Base-by-base conservation (phyloP, 2,888 invertebrate genomes). In the Folsomia candida region DNA sequence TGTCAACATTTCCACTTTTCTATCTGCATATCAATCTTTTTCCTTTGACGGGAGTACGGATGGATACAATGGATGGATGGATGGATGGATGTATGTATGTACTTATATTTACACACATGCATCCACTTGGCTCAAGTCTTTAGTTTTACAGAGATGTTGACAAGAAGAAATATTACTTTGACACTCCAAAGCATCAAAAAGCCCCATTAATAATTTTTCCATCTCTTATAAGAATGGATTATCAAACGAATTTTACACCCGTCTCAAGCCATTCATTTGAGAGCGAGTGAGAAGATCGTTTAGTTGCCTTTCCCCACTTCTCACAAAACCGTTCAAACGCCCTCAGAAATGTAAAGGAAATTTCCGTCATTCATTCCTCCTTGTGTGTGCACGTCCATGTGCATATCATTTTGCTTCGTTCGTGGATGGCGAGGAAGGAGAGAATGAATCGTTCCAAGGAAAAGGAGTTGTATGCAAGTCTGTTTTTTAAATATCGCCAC, bases 151-250 rank as follows among this genome's bases (percentile, higher is more conserved):
- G 20, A 22, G 54, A 18, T 54, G 54, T 22, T 54, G 54, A 54
- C 54, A 54, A 54, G 54, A 54, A 54, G 54, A 14, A 54, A 54
- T 54, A 54, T 54, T 47, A 20, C 54, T 54, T 54, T 54, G 54
- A 54, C 54, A 54, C 54, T 54, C n/a, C 4, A 18, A 6, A 54
- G 6, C 22, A 54, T 54, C 54, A 54, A 54, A 20, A 20, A n/a
- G n/a, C 20, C 20, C 54, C 54, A 54, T 54, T 54, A 54, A 54
- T 54, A 54, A 54, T n/a, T 54, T 22, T 37, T 37, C 14, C 14
- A 37, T 37, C 54, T 6, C 54, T 54, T 54, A 54, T 22, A 54
- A 54, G 47, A 54, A 6, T 4, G 37, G 37, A 14, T 37, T 37
- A 37, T 37, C 14, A 4, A 37, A 37, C 14, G 37, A 37, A 14